A percentile compares a stretch with the other conserved stretches of the same genome.
Conservation (phyloP, 2,888 invertebrate species). For the Andrena dorsata region DNA sequence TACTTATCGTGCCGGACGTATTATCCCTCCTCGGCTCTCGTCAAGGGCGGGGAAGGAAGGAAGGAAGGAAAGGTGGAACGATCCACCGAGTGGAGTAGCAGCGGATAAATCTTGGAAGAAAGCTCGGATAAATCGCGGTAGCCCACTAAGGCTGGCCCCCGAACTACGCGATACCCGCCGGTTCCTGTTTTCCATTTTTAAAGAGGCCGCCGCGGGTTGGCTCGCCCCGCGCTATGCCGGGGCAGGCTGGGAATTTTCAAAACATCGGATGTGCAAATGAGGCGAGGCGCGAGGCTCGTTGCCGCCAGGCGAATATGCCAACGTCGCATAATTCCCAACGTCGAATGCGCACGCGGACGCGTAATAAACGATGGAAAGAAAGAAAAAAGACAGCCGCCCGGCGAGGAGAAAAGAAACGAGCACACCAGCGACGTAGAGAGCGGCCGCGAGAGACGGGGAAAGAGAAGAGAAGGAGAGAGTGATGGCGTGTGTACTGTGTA, state of each 20-base stretch:
- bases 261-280: conserved; percentile 1
- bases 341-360: conserved; percentile 48
- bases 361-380: conserved; percentile 62
- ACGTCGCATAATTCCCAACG: conserved; percentile 46
- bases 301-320: conserved; percentile 14
- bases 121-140: conserved; percentile 54
- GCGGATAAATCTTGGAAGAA: conserved; percentile 21
- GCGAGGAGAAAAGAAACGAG: conserved; percentile 10
- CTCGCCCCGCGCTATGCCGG: background rate
- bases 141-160: conserved; percentile 40
- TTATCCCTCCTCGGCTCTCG: conserved; percentile 38
- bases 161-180: conserved; percentile 27
- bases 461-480: conserved; percentile 13
- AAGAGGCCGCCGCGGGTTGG: background rate
- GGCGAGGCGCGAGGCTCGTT: background rate
- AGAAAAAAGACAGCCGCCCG: conserved; percentile 14
- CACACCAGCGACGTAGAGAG: background rate
- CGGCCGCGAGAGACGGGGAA: background rate
- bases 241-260: background rate
- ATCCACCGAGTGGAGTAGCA: background rate
- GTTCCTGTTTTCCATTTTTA: conserved; percentile 4
- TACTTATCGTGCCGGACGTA: conserved; percentile 60
- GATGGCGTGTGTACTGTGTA: conserved; percentile 63
- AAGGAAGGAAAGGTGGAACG: background rate
- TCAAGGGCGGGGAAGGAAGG: conserved; percentile 2